Percentiles rank a stretch among this genome's conserved stretches.
Conservation (phyloP, 2,888 invertebrate genomes). For the Drosophila yooni region DNA sequence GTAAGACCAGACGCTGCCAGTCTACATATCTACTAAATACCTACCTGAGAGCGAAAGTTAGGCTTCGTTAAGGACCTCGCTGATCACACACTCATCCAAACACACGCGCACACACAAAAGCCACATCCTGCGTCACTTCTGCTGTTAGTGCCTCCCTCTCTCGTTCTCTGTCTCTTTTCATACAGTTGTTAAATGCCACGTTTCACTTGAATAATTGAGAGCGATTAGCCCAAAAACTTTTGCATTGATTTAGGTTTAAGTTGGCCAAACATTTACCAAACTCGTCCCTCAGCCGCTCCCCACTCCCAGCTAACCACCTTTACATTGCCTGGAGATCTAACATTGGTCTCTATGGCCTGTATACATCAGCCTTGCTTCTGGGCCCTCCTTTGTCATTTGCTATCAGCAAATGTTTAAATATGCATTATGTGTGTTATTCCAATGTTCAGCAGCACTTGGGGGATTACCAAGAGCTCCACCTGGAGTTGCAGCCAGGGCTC, state of each 20-base stretch:
- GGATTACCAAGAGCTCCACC: constrained; percentile 61
- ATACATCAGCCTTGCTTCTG: constrained; percentile 23
- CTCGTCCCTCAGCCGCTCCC: not conserved
- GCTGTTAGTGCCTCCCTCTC: constrained; percentile 40
- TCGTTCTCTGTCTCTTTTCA: constrained; percentile 48
- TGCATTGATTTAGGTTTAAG: constrained; percentile 83
- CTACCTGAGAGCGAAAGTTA: constrained; percentile 75
- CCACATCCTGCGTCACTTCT: constrained; percentile 37
- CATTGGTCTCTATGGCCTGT: constrained; percentile 50
- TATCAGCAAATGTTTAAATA: constrained; percentile 82
- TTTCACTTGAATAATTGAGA: constrained; percentile 84
- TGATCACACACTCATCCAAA: constrained; percentile 5
- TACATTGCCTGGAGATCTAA: constrained; percentile 4
- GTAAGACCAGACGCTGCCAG: constrained; percentile 56
- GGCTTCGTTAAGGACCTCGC: constrained; percentile 69
- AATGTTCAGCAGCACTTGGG: constrained; percentile 80
- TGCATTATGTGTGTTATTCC: constrained; percentile 81
- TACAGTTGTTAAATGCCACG: constrained; percentile 83
- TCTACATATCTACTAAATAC: constrained; percentile 10
- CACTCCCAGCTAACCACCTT: constrained; percentile 5
- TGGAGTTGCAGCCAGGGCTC: constrained; percentile 24
- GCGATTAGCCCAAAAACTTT: constrained; percentile 84
- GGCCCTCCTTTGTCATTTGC: constrained; percentile 77
- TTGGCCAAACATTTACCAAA: constrained; percentile 77
- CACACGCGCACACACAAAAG: constrained; percentile 4